Evolutionary conservation across 2,888 invertebrate species (phyloP).

Genomic region (Caenorhabditis panamensis): DNA sequence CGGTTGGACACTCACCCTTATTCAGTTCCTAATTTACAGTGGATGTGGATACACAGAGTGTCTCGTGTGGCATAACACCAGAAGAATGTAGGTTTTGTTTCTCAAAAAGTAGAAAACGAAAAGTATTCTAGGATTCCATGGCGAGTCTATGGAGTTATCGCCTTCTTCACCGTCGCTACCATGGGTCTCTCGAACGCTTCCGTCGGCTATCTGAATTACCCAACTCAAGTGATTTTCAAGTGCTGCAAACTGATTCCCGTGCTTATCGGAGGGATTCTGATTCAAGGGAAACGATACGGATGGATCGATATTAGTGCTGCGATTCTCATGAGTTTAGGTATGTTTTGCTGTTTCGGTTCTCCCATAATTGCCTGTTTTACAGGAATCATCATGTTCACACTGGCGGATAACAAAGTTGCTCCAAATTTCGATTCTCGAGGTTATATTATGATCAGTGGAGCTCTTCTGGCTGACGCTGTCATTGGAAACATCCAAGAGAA

Average conservation of each 20-base stretch:
- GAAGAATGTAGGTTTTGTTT: constrained; percentile 82
- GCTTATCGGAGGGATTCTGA: constrained; percentile 92
- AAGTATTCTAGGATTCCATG: constrained; percentile 88
- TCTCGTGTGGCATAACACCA: constrained; percentile 83
- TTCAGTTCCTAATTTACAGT: constrained; percentile 92
- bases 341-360: constrained; percentile 9
- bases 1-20: constrained; percentile 93
- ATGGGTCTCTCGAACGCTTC: constrained; percentile 97
- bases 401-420: constrained; percentile 86
- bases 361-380: constrained; percentile 1
- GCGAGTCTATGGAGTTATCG: constrained; percentile 88
- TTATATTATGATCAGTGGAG: constrained; percentile 85
- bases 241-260: constrained; percentile 98
- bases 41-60: constrained; percentile 89
- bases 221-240: constrained; percentile 96
- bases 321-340: constrained; percentile 78
- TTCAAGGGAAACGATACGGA: constrained; percentile 85
- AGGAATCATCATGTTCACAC: constrained; percentile 88
- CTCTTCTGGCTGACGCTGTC: constrained; percentile 93
- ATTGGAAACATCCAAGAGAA: constrained; percentile 98
- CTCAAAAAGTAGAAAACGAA: too few species aligned
- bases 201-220: constrained; percentile 94
- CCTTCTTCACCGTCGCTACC: constrained; percentile 92
- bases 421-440: constrained; percentile 85
- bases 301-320: constrained; percentile 74